Percentiles rank a stretch among this genome's conserved stretches.
Conservation (phyloP, 1,140 invertebrate species). For the Hetaerina americana region DNA sequence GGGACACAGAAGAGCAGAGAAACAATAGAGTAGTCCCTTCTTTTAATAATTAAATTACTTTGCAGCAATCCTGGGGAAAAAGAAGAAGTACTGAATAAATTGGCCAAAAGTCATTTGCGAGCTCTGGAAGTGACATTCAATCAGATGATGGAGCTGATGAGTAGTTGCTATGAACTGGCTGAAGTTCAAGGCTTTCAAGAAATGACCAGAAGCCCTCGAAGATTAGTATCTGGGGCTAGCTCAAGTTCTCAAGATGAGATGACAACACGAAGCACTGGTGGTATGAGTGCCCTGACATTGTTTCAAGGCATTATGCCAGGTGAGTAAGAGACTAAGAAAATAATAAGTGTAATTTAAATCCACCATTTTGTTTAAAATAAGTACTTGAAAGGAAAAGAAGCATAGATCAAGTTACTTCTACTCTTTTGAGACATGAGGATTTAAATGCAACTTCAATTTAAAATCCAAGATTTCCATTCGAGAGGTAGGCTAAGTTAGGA, state of each 20-base stretch:
- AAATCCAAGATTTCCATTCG: too few species aligned
- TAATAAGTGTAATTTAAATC: background rate
- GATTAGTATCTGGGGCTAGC: background rate
- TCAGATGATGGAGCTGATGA: constrained; percentile 62
- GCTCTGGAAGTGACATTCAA: constrained; percentile 48
- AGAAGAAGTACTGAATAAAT: constrained; percentile 39
- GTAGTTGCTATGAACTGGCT: constrained; percentile 49
- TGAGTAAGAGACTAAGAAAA: background rate
- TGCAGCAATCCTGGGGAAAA: constrained; percentile 53
- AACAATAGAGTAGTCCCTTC: too few species aligned
- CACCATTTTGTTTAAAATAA: too few species aligned
- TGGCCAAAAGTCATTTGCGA: constrained; percentile 38
- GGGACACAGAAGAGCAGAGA: too few species aligned
- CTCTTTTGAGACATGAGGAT: too few species aligned
- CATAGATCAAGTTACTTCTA: too few species aligned
- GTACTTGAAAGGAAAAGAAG: too few species aligned
- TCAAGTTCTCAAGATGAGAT: background rate
- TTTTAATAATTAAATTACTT: too few species aligned
- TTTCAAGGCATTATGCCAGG: constrained; percentile 18
- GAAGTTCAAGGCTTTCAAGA: too few species aligned
- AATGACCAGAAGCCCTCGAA: background rate
- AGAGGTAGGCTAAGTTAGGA: too few species aligned
- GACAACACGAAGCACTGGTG: background rate
- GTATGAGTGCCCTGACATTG: constrained; percentile 13
- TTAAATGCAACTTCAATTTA: too few species aligned